These are phyloP conservation scores for Triplophysa yarkandensis DNA, from an alignment of 2,797 vertebrate species.

Conservation along the genomic window DNA sequence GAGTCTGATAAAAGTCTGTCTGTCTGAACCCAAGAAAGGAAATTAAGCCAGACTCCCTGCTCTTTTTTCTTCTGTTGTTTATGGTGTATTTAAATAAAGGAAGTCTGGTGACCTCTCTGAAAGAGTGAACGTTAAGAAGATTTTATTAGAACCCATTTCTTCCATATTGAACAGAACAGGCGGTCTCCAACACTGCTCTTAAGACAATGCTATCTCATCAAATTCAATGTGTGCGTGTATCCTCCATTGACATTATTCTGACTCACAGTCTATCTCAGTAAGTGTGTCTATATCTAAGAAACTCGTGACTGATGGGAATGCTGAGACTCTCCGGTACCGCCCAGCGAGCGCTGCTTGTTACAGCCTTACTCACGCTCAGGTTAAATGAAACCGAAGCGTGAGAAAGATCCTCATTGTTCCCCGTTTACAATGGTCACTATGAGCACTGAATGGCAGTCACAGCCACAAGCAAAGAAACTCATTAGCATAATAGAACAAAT, in stretches of 20 bases:
- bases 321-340: slow-evolving; percentile 59
- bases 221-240: background rate
- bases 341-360: slow-evolving; percentile 58
- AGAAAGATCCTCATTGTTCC: slow-evolving; percentile 55
- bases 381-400: slow-evolving; percentile 38
- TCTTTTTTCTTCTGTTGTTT: slow-evolving; percentile 17
- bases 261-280: slow-evolving; percentile 29
- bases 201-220: too few relatives aligned
- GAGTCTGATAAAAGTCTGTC: slow-evolving; percentile 41
- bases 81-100: slow-evolving; percentile 44
- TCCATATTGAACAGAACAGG: background rate
- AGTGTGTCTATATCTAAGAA: slow-evolving; percentile 27
- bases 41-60: slow-evolving; percentile 36
- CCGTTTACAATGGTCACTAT: slow-evolving; percentile 49
- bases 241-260: slow-evolving; percentile 16
- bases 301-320: slow-evolving; percentile 46
- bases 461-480: slow-evolving; percentile 40
- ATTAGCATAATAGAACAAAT: slow-evolving; percentile 55
- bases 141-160: background rate
- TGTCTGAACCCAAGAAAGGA: slow-evolving; percentile 41
- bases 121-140: background rate
- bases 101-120: slow-evolving; percentile 17
- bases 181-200: background rate
- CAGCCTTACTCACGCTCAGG: slow-evolving; percentile 43
- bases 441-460: slow-evolving; percentile 49